A percentile compares a stretch with the other conserved stretches of the same genome.
Conservation (phyloP, 2,888 invertebrate genomes). For the Sialis fuliginosa region DNA sequence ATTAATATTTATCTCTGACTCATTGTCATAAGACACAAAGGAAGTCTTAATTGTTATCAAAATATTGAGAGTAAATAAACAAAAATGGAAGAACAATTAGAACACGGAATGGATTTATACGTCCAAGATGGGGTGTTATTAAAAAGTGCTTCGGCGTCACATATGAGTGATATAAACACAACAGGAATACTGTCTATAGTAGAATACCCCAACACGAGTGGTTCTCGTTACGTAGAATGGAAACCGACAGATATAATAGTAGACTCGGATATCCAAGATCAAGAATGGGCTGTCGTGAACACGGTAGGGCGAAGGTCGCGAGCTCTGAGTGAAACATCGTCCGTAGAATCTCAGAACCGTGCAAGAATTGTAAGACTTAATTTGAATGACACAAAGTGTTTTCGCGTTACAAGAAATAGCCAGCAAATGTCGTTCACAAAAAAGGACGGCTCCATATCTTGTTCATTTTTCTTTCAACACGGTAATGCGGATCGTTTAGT, state of each 20-base stretch:
- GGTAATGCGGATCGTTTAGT: slow-evolving; percentile 69
- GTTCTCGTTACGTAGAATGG: slow-evolving; percentile 50
- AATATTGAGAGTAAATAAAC: too few species aligned
- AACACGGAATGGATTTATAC: slow-evolving; percentile 39
- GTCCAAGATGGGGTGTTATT: slow-evolving; percentile 66
- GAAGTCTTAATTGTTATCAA: too few species aligned
- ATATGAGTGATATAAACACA: slow-evolving; percentile 41
- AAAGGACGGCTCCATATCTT: slow-evolving; percentile 51
- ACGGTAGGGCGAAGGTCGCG: slow-evolving; percentile 47
- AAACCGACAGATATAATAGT: slow-evolving; percentile 62
- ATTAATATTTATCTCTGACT: too few species aligned
- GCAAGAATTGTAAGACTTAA: slow-evolving; percentile 34
- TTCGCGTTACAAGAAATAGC: slow-evolving; percentile 35
- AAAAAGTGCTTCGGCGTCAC: slow-evolving; percentile 41
- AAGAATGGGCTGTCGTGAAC: slow-evolving; percentile 74
- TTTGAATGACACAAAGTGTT: slow-evolving; percentile 45
- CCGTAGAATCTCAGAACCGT: slow-evolving; percentile 24
- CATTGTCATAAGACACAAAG: too few species aligned
- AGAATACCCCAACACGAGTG: slow-evolving; percentile 32
- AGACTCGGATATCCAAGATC: slow-evolving; percentile 58
- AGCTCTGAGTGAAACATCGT: slow-evolving; percentile 35
- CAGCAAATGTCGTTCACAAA: slow-evolving; percentile 45
- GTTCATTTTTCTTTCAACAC: slow-evolving; percentile 74
- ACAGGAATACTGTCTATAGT: slow-evolving; percentile 52
- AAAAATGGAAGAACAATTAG: slow-evolving; percentile 16